phyloP scores from a whole-genome alignment of 2,797 vertebrate genomes.

The Cephalopachus bancanus region DNA sequence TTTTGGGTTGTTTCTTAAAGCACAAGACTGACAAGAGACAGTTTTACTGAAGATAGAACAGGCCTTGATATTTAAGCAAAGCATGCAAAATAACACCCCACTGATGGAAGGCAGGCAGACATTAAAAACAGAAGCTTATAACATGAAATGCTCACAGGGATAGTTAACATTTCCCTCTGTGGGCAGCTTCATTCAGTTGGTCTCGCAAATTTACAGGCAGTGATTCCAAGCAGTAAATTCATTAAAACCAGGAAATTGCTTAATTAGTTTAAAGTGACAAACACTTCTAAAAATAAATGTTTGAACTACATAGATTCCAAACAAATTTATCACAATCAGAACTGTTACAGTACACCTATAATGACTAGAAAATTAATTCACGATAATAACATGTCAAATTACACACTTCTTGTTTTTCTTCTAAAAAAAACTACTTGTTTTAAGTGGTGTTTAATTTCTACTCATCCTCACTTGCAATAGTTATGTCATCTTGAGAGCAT shows the following conservation, averaged over 20 bases:
- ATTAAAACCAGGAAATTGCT: constrained; percentile 74
- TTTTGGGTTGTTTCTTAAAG: constrained; percentile 13
- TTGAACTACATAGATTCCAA: constrained; percentile 7
- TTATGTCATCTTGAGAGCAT: neutral
- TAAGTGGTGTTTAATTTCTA: neutral
- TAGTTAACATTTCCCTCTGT: neutral
- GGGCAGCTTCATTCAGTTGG: neutral
- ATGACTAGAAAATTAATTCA: constrained; percentile 65
- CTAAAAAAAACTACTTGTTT: constrained; percentile 32
- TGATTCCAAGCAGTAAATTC: constrained; percentile 68
- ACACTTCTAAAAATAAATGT: constrained; percentile 64
- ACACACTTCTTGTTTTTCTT: constrained; percentile 14
- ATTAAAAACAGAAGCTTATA: neutral
- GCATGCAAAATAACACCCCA: neutral
- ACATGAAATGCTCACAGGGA: neutral
- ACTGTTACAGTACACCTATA: constrained; percentile 23
- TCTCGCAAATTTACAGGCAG: constrained; percentile 27
- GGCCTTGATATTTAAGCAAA: constrained; percentile 57
- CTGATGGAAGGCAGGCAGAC: neutral
- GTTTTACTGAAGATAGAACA: neutral
- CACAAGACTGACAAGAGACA: constrained; percentile 11
- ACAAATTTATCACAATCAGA: constrained; percentile 25
- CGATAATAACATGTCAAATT: neutral
- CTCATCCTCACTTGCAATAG: neutral
- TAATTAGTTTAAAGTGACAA: constrained; percentile 71